These are phyloP conservation scores for Cyclophora punctaria DNA, from an alignment of 2,888 invertebrate genomes.

Conservation along the genomic window DNA sequence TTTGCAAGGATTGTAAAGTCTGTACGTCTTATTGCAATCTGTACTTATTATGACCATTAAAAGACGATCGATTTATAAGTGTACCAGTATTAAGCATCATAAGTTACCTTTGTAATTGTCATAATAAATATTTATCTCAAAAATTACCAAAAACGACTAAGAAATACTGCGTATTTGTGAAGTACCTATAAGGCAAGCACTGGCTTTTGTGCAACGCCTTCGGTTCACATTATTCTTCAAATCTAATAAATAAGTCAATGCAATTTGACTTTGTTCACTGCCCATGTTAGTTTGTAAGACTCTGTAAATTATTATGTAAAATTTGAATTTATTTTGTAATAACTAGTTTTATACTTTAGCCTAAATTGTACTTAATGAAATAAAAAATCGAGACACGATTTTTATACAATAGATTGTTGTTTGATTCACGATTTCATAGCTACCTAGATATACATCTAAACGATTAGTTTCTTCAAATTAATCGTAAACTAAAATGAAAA, in stretches of 20 bases:
- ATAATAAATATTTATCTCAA: too few species aligned
- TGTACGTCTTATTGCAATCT: too few species aligned
- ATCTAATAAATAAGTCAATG: not conserved
- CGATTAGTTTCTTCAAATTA: not conserved
- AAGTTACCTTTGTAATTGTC: too few species aligned
- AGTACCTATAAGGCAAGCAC: too few species aligned
- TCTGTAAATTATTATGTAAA: conserved; percentile 63
- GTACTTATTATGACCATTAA: too few species aligned
- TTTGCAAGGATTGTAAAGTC: too few species aligned
- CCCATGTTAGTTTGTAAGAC: conserved; percentile 41
- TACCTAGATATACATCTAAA: not conserved
- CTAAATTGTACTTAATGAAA: conserved; percentile 32
- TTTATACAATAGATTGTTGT: conserved; percentile 26
- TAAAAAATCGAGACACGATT: conserved; percentile 39
- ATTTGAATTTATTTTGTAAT: conserved; percentile 27
- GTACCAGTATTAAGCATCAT: too few species aligned
- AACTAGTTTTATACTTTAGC: conserved; percentile 22
- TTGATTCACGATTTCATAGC: conserved; percentile 18
- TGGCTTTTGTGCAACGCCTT: too few species aligned
- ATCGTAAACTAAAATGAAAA: conserved; percentile 18
- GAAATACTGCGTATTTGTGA: too few species aligned
- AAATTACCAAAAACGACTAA: too few species aligned
- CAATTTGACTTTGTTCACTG: conserved; percentile 39
- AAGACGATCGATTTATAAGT: too few species aligned
- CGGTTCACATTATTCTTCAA: not conserved